Conservation (phyloP, 2,797 vertebrate genomes). For the Cryptoprocta ferox region DNA sequence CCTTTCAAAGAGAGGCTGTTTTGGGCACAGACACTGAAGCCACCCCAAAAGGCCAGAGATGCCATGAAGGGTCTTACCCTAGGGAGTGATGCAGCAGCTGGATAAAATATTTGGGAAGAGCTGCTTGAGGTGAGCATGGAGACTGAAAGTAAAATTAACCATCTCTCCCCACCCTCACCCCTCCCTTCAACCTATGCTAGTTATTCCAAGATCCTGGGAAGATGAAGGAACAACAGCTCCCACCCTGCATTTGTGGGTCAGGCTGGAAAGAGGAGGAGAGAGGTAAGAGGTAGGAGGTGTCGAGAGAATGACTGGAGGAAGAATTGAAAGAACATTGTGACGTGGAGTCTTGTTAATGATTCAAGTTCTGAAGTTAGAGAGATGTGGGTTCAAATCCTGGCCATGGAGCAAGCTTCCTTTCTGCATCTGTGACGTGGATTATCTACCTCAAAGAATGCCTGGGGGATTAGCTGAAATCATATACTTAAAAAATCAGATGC, state of each 20-base stretch:
- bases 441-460: neutral
- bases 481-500: neutral
- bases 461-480: neutral
- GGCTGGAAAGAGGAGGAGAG: neutral
- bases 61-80: neutral
- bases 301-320: neutral
- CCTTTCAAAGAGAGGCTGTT: conserved; percentile 39
- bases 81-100: neutral
- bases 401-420: neutral
- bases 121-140: conserved; percentile 2
- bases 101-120: neutral
- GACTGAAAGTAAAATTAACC: conserved; percentile 4
- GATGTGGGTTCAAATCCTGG: neutral
- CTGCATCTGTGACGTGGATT: neutral
- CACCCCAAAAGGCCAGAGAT: neutral
- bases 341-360: neutral
- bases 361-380: neutral
- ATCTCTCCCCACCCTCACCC: neutral
- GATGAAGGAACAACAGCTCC: neutral
- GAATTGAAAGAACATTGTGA: neutral
- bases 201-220: neutral
- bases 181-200: neutral
- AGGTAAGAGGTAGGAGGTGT: neutral
- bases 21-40: neutral
- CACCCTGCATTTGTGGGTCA: neutral